Percentiles rank a stretch among this genome's conserved stretches.
Conservation (phyloP, 1,140 invertebrate species). For the Euura lappo region DNA sequence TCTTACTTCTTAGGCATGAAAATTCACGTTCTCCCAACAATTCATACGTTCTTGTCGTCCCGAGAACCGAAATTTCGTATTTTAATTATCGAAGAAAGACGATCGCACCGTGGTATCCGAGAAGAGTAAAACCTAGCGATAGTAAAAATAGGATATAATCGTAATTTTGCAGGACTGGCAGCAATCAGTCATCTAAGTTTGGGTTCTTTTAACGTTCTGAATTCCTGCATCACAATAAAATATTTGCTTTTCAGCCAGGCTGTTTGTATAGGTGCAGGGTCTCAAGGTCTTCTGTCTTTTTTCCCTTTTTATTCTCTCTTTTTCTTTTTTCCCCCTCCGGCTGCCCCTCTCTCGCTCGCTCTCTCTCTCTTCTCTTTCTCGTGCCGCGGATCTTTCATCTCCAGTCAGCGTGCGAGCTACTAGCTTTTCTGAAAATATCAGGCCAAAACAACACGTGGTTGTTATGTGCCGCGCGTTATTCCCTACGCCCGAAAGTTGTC, state of each 20-base stretch:
- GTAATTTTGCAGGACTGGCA: background rate
- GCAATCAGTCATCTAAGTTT: conserved; percentile 1
- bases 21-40: too few species aligned
- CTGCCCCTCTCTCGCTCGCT: conserved; percentile 20
- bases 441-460: conserved; percentile 48
- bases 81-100: too few species aligned
- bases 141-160: too few species aligned
- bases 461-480: conserved; percentile 1
- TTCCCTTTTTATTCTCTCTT: conserved; percentile 34
- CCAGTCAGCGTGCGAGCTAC: conserved; percentile 29
- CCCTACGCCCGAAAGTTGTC: background rate
- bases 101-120: too few species aligned
- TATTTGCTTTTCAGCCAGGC: conserved; percentile 49
- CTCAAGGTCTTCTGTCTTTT: conserved; percentile 45
- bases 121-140: too few species aligned
- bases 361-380: conserved; percentile 31
- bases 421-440: conserved; percentile 46
- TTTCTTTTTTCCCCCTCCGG: conserved; percentile 11
- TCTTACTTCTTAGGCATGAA: too few species aligned
- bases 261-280: conserved; percentile 52
- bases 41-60: too few species aligned
- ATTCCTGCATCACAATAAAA: conserved; percentile 57
- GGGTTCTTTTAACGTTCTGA: conserved; percentile 36
- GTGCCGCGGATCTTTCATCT: conserved; percentile 42
- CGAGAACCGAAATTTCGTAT: too few species aligned